phyloP scores from a whole-genome alignment of 2,888 invertebrate genomes.

The Troides oblongomaculatus region DNA sequence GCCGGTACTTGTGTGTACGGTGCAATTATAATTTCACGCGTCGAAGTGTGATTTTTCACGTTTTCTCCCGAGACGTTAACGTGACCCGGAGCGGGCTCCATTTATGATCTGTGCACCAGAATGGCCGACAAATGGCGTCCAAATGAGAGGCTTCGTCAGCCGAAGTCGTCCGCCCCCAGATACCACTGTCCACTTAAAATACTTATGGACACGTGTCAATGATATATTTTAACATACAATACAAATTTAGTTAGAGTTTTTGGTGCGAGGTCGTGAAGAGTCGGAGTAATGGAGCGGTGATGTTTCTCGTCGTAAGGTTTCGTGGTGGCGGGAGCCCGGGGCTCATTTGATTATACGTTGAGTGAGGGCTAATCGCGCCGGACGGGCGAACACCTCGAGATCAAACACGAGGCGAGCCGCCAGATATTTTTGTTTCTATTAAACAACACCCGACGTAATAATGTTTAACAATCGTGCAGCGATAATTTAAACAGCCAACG shows the following conservation, averaged over 20 bases:
- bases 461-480: constrained; percentile 81
- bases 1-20: constrained; percentile 26
- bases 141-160: constrained; percentile 78
- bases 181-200: constrained; percentile 59
- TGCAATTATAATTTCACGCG: constrained; percentile 64
- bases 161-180: constrained; percentile 65
- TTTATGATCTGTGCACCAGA: constrained; percentile 79
- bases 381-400: constrained; percentile 81
- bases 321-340: constrained; percentile 61
- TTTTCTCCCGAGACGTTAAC: constrained; percentile 75
- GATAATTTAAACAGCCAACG: constrained; percentile 68
- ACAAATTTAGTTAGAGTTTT: constrained; percentile 27
- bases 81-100: constrained; percentile 76
- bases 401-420: constrained; percentile 80
- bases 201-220: constrained; percentile 37
- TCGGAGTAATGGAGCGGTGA: constrained; percentile 44
- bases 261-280: constrained; percentile 1
- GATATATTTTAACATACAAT: constrained; percentile 35
- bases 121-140: constrained; percentile 79
- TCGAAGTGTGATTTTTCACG: constrained; percentile 77
- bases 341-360: constrained; percentile 80
- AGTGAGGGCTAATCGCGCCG: constrained; percentile 79
- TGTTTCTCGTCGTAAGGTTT: constrained; percentile 35
- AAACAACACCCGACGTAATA: constrained; percentile 81
- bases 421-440: constrained; percentile 81